Conservation (phyloP, 2,113 vertebrate species). For the Notiomystis cincta region DNA sequence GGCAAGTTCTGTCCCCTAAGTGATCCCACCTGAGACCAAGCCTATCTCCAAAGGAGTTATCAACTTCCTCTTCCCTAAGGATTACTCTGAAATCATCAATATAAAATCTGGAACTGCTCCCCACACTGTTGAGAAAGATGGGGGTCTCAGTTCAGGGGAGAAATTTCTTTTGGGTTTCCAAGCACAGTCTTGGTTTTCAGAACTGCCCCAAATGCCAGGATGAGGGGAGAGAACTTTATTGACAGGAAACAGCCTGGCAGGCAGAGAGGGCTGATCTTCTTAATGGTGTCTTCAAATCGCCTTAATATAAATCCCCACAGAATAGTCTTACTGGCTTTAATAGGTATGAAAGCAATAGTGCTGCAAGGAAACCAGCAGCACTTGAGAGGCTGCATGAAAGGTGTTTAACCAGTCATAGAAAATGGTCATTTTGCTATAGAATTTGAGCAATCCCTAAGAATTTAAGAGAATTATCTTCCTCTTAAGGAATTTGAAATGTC, state of each 20-base stretch:
- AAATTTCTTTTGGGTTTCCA: background rate
- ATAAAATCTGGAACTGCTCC: background rate
- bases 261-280: constrained; percentile 17
- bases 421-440: background rate
- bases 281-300: constrained; percentile 6
- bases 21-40: background rate
- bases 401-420: background rate
- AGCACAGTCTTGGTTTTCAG: background rate
- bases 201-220: background rate
- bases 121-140: background rate
- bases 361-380: background rate
- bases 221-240: background rate
- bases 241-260: background rate
- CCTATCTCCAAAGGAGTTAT: background rate
- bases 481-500: background rate
- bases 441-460: background rate
- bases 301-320: constrained; percentile 19
- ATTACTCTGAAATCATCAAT: background rate
- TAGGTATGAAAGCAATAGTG: constrained; percentile 15
- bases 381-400: background rate
- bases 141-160: background rate
- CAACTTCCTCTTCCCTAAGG: background rate
- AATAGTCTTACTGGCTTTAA: background rate
- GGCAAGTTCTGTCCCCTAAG: background rate
- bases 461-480: background rate